phyloP scores from a whole-genome alignment of 2,888 invertebrate genomes.

The Steinernema carpocapsae region DNA sequence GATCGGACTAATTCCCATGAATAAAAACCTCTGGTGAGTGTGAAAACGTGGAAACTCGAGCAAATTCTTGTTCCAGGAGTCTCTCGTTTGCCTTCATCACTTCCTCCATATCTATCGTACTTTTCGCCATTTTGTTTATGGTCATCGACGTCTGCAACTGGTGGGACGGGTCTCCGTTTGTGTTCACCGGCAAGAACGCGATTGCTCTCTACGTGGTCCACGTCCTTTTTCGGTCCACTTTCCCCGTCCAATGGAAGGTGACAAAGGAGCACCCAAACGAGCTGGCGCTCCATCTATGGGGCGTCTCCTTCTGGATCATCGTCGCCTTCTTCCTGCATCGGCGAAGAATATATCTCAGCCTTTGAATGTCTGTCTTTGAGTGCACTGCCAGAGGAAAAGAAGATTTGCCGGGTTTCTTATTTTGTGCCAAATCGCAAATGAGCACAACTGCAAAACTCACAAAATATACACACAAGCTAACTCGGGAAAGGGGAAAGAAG shows the following conservation, averaged over 20 bases:
- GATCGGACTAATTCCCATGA: conserved; percentile 7
- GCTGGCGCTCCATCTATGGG: conserved; percentile 6
- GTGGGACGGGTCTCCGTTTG: conserved; percentile 20
- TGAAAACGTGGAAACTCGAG: not conserved
- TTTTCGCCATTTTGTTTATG: conserved; percentile 3
- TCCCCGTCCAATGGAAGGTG: conserved; percentile 26
- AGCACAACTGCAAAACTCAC: conserved; percentile 3
- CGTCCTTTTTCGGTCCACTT: conserved; percentile 5
- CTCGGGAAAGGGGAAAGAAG: not conserved
- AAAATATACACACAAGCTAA: conserved; percentile 22
- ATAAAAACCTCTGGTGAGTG: conserved; percentile 16
- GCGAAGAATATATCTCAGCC: conserved; percentile 6
- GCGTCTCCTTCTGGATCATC: conserved; percentile 17
- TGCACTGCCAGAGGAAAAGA: not conserved
- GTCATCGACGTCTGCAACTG: conserved; percentile 28
- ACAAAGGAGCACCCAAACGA: not conserved
- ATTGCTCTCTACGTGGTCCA: conserved; percentile 26
- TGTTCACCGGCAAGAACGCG: conserved; percentile 16
- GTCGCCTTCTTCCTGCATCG: conserved; percentile 21
- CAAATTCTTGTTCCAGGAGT: not conserved
- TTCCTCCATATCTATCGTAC: not conserved
- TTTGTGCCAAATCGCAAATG: not conserved
- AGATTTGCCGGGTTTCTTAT: not conserved
- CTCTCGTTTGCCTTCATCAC: conserved; percentile 7
- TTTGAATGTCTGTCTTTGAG: not conserved